These are phyloP conservation scores for Heliconius nattereri DNA, from an alignment of 1,140 invertebrate species.

Conservation along the genomic window DNA sequence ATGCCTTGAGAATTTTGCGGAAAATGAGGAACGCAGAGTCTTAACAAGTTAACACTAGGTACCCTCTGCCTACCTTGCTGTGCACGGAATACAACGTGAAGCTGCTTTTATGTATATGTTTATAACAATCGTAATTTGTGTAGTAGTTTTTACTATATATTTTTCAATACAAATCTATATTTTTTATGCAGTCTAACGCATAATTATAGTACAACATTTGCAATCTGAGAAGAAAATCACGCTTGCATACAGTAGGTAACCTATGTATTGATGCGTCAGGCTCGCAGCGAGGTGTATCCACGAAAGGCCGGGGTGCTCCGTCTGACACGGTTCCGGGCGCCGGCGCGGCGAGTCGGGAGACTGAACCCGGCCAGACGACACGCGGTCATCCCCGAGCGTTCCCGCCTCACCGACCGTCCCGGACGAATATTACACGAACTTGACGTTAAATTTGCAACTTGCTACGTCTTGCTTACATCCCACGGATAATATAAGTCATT, in stretches of 20 bases:
- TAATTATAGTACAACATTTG: neutral
- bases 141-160: neutral
- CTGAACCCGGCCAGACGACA: conserved; percentile 75
- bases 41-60: too few relatives aligned
- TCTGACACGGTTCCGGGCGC: conserved; percentile 77
- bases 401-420: conserved; percentile 44
- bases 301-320: conserved; percentile 66
- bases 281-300: conserved; percentile 62
- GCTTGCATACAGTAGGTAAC: conserved; percentile 54
- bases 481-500: conserved; percentile 42
- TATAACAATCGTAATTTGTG: neutral
- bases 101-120: too few relatives aligned
- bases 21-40: too few relatives aligned
- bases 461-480: neutral
- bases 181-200: neutral
- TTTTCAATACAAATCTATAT: neutral
- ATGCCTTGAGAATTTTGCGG: too few relatives aligned
- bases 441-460: conserved; percentile 23
- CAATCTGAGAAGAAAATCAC: conserved; percentile 36
- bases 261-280: conserved; percentile 72
- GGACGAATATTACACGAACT: conserved; percentile 29
- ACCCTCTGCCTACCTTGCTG: too few relatives aligned
- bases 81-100: too few relatives aligned
- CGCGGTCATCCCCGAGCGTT: conserved; percentile 66
- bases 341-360: conserved; percentile 69